phyloP scores from a whole-genome alignment of 2,888 invertebrate genomes.

The Pachydiplax longipennis region DNA sequence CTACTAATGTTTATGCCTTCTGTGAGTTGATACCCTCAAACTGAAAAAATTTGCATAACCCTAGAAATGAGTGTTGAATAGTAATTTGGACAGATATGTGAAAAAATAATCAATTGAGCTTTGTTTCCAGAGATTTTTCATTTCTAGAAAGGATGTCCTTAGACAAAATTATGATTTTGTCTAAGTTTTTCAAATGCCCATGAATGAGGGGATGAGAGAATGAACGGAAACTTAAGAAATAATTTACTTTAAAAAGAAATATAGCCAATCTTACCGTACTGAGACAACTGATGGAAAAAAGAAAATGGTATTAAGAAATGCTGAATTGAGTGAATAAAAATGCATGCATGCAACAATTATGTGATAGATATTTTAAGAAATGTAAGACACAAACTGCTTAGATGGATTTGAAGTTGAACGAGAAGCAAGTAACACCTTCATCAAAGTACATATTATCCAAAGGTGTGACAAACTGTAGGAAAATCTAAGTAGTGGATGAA shows the following conservation, averaged over 20 bases:
- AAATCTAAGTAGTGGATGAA: neutral
- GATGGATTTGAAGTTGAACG: neutral
- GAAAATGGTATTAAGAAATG: neutral
- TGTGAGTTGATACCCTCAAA: neutral
- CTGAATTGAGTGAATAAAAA: neutral
- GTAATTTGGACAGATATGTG: too few species aligned
- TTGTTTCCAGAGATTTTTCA: too few species aligned
- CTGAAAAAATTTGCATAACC: neutral
- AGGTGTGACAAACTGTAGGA: neutral
- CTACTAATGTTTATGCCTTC: neutral
- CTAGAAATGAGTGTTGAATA: neutral
- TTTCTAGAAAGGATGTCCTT: too few species aligned
- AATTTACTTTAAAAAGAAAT: neutral
- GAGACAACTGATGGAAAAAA: neutral
- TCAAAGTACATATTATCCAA: neutral
- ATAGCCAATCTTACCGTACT: neutral
- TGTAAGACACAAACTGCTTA: neutral
- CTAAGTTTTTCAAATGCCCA: too few species aligned
- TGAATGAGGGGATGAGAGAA: too few species aligned
- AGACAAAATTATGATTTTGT: too few species aligned
- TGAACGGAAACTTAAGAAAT: too few species aligned
- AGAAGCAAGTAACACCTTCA: neutral
- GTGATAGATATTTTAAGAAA: neutral
- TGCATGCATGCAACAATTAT: neutral
- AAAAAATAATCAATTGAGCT: too few species aligned